Percentiles rank a stretch among this genome's conserved stretches.
Conservation (phyloP, 2,113 vertebrate species). For the Probosciger aterrimus region DNA sequence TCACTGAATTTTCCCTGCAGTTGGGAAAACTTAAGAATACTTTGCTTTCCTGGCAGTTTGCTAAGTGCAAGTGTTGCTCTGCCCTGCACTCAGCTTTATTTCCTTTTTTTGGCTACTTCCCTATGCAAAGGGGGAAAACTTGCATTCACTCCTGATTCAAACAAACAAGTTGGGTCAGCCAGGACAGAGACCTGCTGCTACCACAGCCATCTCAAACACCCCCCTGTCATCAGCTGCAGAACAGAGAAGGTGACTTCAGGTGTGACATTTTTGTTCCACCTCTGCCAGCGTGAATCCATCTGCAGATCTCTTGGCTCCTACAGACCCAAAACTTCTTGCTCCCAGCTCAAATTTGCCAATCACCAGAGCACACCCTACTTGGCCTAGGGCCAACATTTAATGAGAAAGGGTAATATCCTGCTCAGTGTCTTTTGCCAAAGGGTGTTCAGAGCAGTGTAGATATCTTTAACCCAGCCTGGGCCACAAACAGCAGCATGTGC, state of each 20-base stretch:
- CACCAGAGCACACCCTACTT: accelerated
- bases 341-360: not conserved
- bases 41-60: not conserved
- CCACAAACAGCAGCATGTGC: not conserved
- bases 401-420: no score
- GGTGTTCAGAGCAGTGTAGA: not conserved
- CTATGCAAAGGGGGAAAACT: not conserved
- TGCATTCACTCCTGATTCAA: not conserved
- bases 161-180: not conserved
- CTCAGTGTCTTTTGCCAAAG: not conserved
- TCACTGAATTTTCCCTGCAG: not conserved
- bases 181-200: not conserved
- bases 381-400: not conserved
- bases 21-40: not conserved
- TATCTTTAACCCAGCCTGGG: not conserved
- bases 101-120: not conserved
- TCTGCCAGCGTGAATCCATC: accelerated
- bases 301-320: not conserved
- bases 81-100: not conserved
- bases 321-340: not conserved
- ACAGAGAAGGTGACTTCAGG: not conserved
- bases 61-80: not conserved
- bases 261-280: not conserved
- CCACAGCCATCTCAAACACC: not conserved
- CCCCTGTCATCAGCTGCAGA: not conserved